Conservation (phyloP, 2,797 vertebrate species). For the Aeoliscus strigatus region DNA sequence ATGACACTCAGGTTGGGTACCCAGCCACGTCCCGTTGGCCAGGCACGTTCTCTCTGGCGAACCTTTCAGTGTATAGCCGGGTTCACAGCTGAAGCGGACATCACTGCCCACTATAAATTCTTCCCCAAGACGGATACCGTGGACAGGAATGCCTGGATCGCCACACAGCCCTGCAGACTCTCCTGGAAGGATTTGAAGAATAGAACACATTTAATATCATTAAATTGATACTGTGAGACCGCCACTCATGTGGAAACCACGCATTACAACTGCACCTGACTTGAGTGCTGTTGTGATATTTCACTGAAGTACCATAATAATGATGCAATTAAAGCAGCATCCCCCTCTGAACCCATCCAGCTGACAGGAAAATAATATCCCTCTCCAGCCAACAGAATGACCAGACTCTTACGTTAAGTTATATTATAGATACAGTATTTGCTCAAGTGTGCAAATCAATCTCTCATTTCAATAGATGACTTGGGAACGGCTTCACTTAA, state of each 20-base stretch:
- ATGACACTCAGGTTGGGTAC: slow-evolving; percentile 89
- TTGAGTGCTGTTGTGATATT: slow-evolving; percentile 8
- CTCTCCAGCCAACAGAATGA: not conserved
- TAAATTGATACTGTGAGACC: not conserved
- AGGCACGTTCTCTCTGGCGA: slow-evolving; percentile 86
- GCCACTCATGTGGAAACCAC: not conserved
- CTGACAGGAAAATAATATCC: slow-evolving; percentile 1
- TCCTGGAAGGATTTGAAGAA: slow-evolving; percentile 75
- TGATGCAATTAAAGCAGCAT: slow-evolving; percentile 1
- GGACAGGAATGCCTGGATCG: slow-evolving; percentile 88
- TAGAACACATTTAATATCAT: too few species aligned
- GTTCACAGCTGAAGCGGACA: slow-evolving; percentile 93
- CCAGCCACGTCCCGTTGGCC: slow-evolving; percentile 84
- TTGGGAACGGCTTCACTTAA: too few species aligned
- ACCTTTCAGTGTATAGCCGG: slow-evolving; percentile 83
- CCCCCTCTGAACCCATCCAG: not conserved
- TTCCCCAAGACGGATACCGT: slow-evolving; percentile 90
- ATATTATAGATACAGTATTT: slow-evolving; percentile 13
- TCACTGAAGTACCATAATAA: slow-evolving; percentile 4
- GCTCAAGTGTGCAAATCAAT: too few species aligned
- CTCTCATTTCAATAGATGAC: too few species aligned
- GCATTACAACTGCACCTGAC: not conserved
- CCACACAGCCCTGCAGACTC: slow-evolving; percentile 84
- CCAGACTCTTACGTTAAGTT: slow-evolving; percentile 6
- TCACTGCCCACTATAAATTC: slow-evolving; percentile 77